phyloP scores from a whole-genome alignment of 2,113 vertebrate genomes.

The Trinectes maculatus region DNA sequence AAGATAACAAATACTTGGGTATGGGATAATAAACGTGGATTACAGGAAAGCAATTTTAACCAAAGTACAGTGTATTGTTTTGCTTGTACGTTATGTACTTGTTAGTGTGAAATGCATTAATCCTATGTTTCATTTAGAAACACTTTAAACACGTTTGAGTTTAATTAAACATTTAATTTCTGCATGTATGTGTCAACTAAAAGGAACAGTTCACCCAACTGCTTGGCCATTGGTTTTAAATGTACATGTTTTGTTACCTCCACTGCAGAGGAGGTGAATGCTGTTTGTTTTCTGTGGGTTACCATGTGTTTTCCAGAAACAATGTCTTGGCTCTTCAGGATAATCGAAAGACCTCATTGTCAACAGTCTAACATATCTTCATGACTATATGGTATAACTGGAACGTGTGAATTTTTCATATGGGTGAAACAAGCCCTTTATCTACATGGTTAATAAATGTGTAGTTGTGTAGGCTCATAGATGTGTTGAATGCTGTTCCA shows the following conservation, averaged over 20 bases:
- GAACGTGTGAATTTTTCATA: background rate
- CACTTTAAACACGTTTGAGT: constrained; percentile 62
- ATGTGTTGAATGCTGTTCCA: constrained; percentile 21
- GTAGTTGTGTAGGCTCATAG: constrained; percentile 1
- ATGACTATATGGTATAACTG: background rate
- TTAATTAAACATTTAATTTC: constrained; percentile 67
- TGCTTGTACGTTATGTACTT: constrained; percentile 15
- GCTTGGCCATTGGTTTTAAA: background rate
- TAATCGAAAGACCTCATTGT: constrained; percentile 3
- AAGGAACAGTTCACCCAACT: constrained; percentile 6
- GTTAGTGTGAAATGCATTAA: background rate
- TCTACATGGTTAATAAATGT: constrained; percentile 2
- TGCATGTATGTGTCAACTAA: constrained; percentile 45
- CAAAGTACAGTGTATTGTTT: constrained; percentile 36
- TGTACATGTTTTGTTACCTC: background rate
- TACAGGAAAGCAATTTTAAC: constrained; percentile 14
- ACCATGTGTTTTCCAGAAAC: constrained; percentile 25
- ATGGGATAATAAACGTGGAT: no score
- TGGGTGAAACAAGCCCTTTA: constrained; percentile 22
- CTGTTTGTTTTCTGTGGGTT: background rate
- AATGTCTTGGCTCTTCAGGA: constrained; percentile 16
- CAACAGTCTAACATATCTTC: constrained; percentile 1
- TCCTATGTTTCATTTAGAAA: constrained; percentile 63
- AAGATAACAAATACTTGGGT: no score
- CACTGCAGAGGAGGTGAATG: background rate